Conservation (phyloP, 2,888 invertebrate genomes). For the Atethmia centrago region DNA sequence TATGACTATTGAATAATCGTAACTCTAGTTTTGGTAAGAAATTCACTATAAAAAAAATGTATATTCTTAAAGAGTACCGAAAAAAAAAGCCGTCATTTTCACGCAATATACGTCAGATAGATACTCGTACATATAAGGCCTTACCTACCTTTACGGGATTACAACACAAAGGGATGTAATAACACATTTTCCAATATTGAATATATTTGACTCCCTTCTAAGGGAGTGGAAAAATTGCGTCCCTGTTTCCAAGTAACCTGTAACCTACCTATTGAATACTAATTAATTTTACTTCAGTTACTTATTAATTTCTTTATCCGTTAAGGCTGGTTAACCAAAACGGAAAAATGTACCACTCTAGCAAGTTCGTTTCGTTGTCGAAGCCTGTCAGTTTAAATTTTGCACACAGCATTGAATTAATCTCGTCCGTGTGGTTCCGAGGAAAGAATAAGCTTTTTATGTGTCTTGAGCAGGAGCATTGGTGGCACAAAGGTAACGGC, state of each 20-base stretch:
- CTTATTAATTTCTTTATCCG: constrained; percentile 26
- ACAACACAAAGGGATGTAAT: not conserved
- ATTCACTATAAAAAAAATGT: not conserved
- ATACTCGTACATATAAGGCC: too few species aligned
- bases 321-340: not conserved
- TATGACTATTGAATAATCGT: not conserved
- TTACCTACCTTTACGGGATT: not conserved
- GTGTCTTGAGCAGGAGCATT: not conserved
- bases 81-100: not conserved
- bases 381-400: constrained; percentile 13
- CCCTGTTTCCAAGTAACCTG: constrained; percentile 1
- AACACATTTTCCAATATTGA: not conserved
- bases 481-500: too few species aligned
- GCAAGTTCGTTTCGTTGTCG: constrained; percentile 16
- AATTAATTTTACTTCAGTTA: constrained; percentile 18
- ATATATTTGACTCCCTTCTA: not conserved
- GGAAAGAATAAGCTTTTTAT: not conserved
- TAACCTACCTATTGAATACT: constrained; percentile 35
- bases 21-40: not conserved
- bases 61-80: not conserved
- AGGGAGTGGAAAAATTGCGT: constrained; percentile 2
- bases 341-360: constrained; percentile 5
- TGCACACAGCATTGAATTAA: constrained; percentile 15
- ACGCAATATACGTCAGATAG: not conserved
- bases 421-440: not conserved